A percentile compares a stretch with the other conserved stretches of the same genome.
Conservation (phyloP, 2,888 invertebrate genomes). For the Leptinotarsa tumamoca region DNA sequence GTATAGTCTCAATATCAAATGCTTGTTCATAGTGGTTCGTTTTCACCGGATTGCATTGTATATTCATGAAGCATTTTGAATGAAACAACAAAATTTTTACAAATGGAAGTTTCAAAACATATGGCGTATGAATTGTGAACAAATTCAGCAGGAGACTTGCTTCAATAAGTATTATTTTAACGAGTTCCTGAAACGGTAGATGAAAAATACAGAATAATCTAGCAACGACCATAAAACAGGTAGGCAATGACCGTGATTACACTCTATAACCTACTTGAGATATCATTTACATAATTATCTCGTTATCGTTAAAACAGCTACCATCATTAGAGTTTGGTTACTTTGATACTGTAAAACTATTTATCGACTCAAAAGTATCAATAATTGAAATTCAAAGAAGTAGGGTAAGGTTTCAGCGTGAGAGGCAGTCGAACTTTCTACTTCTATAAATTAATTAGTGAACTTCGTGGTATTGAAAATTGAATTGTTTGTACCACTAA, state of each 20-base stretch:
- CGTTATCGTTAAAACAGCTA: neutral
- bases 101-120: neutral
- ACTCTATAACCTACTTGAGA: slow-evolving; percentile 10
- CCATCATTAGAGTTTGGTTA: slow-evolving; percentile 7
- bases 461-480: neutral
- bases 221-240: slow-evolving; percentile 17
- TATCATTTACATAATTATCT: slow-evolving; percentile 13
- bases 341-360: slow-evolving; percentile 10
- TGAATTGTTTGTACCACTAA: no score
- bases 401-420: neutral
- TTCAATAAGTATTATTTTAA: slow-evolving; percentile 30
- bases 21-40: no score
- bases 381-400: neutral
- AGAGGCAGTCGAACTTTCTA: neutral
- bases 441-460: neutral
- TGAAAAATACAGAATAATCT: neutral
- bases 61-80: no score
- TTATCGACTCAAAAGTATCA: neutral
- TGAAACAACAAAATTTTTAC: neutral
- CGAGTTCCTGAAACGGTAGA: slow-evolving; percentile 14
- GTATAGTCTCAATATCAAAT: no score
- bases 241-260: slow-evolving; percentile 3
- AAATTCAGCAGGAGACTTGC: slow-evolving; percentile 30
- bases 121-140: slow-evolving; percentile 5
- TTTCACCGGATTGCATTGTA: no score